Conservation (phyloP, 1,140 invertebrate genomes). For the Drosophila varians region DNA sequence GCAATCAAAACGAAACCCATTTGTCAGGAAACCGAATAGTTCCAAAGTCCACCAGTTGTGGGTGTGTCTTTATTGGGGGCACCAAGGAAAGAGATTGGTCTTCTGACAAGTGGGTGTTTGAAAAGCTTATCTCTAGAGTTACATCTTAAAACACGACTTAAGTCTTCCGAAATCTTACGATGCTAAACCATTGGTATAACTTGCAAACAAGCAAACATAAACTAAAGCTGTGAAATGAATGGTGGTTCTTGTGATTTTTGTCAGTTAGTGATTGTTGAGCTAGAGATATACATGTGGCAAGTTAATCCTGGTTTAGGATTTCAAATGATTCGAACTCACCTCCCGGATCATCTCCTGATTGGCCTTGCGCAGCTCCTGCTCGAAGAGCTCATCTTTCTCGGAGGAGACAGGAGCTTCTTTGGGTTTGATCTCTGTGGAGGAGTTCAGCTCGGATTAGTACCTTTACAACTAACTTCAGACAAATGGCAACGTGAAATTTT, state of each 20-base stretch:
- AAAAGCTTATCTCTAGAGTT: slow-evolving; percentile 6
- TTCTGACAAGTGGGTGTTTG: slow-evolving; percentile 10
- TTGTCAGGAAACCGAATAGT: slow-evolving; percentile 10
- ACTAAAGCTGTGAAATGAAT: slow-evolving; percentile 67
- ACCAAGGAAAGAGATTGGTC: neutral
- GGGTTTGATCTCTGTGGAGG: slow-evolving; percentile 74
- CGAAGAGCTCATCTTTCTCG: slow-evolving; percentile 64
- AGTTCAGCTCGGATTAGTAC: slow-evolving; percentile 7
- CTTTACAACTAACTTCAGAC: neutral
- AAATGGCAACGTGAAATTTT: slow-evolving; percentile 10
- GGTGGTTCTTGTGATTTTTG: slow-evolving; percentile 31
- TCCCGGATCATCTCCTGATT: slow-evolving; percentile 81
- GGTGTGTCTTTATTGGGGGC: slow-evolving; percentile 30
- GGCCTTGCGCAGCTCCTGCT: slow-evolving; percentile 76
- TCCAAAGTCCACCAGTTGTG: neutral
- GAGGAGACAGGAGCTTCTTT: slow-evolving; percentile 51
- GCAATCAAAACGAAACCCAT: slow-evolving; percentile 8
- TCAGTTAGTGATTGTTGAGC: slow-evolving; percentile 78
- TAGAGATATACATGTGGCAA: slow-evolving; percentile 33
- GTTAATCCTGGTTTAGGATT: slow-evolving; percentile 2
- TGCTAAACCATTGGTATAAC: slow-evolving; percentile 29
- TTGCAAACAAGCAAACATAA: slow-evolving; percentile 45
- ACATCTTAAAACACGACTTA: slow-evolving; percentile 9
- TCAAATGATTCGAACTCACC: slow-evolving; percentile 46
- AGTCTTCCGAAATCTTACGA: slow-evolving; percentile 7